These are phyloP conservation scores for Piezodorus guildinii DNA, from an alignment of 1,140 invertebrate species.

Conservation along the genomic window DNA sequence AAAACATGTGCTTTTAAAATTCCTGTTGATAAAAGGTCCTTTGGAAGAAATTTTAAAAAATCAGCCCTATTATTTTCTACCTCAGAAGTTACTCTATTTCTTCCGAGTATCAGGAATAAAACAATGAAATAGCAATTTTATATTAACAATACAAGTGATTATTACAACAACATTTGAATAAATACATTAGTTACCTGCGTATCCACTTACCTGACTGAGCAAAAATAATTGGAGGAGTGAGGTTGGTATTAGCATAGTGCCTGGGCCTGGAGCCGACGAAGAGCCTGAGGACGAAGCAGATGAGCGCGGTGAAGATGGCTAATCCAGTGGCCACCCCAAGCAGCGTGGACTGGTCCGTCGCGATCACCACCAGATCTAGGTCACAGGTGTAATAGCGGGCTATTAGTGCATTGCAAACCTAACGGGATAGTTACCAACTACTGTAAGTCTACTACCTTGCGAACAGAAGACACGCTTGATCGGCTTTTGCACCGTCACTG, in stretches of 20 bases:
- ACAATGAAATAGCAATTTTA: no score
- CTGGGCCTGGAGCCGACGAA: constrained; percentile 57
- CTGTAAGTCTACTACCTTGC: constrained; percentile 45
- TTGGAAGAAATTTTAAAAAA: no score
- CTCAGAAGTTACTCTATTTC: no score
- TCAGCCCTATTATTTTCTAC: no score
- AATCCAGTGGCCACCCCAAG: constrained; percentile 68
- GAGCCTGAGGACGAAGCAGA: constrained; percentile 74
- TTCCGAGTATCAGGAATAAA: no score
- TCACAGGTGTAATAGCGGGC: constrained; percentile 11
- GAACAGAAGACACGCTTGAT: constrained; percentile 65
- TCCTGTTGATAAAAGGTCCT: no score
- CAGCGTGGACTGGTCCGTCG: constrained; percentile 67
- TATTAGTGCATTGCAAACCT: not conserved
- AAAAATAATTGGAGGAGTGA: constrained; percentile 68
- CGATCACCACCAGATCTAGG: constrained; percentile 65
- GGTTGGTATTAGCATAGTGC: constrained; percentile 66
- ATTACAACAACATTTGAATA: no score
- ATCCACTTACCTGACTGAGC: constrained; percentile 55
- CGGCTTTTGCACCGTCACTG: constrained; percentile 56
- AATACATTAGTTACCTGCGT: not conserved
- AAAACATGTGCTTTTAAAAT: no score
- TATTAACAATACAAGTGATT: no score
- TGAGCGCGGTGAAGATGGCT: constrained; percentile 65
- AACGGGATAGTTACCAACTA: not conserved